Evolutionary conservation across 2,113 vertebrate genomes (phyloP).

Genomic region (Nibea coibor): DNA sequence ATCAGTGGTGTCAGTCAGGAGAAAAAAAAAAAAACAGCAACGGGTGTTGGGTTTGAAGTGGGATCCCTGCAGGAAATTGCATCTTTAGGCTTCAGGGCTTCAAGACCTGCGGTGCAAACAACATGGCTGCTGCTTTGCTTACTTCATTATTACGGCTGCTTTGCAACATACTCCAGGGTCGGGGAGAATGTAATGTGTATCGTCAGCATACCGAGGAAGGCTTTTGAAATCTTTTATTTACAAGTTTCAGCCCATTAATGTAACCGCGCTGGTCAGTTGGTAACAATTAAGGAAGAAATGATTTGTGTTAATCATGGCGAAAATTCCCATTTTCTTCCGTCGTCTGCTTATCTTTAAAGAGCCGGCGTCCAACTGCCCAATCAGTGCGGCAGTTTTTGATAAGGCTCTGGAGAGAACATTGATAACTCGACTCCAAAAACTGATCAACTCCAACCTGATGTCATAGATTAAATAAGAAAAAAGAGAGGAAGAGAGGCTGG

Average conservation of each 20-base stretch:
- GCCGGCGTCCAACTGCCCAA: background rate
- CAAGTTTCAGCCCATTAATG: background rate
- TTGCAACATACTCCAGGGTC: background rate
- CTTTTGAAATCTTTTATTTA: conserved; percentile 4
- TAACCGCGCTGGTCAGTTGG: background rate
- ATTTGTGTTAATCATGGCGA: background rate
- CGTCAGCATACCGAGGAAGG: conserved; percentile 3
- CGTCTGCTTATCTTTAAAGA: background rate
- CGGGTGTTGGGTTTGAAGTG: conserved; percentile 26
- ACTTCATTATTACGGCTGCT: conserved; percentile 6
- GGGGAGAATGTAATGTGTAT: background rate
- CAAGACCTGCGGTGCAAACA: conserved; percentile 11
- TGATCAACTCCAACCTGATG: background rate
- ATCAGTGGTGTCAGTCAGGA: conserved; percentile 37
- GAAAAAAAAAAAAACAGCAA: background rate
- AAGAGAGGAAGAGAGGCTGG: no score
- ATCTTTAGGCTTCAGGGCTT: conserved; percentile 23
- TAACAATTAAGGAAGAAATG: background rate
- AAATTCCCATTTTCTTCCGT: background rate
- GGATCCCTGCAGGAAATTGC: conserved; percentile 40
- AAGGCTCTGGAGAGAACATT: background rate
- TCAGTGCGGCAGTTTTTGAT: background rate
- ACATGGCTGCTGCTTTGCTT: conserved; percentile 1
- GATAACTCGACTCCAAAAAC: background rate
- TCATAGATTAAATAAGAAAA: background rate